Evolutionary conservation across 2,113 vertebrate species (phyloP).

Genomic region (Brienomyrus longianalis): DNA sequence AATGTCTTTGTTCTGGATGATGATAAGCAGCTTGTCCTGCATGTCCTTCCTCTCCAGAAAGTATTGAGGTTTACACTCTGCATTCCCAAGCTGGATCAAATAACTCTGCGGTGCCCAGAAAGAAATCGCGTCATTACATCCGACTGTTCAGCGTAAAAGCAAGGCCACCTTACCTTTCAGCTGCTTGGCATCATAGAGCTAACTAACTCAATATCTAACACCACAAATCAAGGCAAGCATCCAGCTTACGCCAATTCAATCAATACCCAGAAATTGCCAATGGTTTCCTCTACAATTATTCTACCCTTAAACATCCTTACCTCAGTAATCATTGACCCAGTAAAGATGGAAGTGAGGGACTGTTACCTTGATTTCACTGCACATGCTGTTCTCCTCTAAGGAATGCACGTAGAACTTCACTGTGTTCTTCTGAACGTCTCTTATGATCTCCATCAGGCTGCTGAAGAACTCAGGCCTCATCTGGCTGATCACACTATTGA

Average conservation of each 20-base stretch:
- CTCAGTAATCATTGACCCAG: neutral
- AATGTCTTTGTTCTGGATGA: conserved; percentile 91
- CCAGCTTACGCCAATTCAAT: neutral
- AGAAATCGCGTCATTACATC: neutral
- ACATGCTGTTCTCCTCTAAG: conserved; percentile 65
- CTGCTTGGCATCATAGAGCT: neutral
- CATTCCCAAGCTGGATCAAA: conserved; percentile 73
- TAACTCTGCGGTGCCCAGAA: conserved; percentile 62
- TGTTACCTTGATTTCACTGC: conserved; percentile 82
- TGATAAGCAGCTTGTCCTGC: conserved; percentile 74
- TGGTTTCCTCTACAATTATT: neutral
- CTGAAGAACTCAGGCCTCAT: conserved; percentile 78
- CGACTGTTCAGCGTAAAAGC: neutral
- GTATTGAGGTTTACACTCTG: conserved; percentile 73
- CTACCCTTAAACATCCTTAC: neutral
- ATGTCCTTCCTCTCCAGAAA: conserved; percentile 67
- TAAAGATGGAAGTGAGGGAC: neutral
- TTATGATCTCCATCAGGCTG: conserved; percentile 78
- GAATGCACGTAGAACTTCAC: conserved; percentile 88
- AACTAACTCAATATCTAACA: neutral
- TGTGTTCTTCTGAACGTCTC: conserved; percentile 75
- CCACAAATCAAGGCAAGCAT: neutral
- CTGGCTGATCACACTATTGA: conserved; percentile 71
- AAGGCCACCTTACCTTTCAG: neutral
- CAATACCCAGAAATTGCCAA: neutral